Evolutionary conservation across 1,140 invertebrate species (phyloP).

Genomic region (Centruroides sculpturatus): DNA sequence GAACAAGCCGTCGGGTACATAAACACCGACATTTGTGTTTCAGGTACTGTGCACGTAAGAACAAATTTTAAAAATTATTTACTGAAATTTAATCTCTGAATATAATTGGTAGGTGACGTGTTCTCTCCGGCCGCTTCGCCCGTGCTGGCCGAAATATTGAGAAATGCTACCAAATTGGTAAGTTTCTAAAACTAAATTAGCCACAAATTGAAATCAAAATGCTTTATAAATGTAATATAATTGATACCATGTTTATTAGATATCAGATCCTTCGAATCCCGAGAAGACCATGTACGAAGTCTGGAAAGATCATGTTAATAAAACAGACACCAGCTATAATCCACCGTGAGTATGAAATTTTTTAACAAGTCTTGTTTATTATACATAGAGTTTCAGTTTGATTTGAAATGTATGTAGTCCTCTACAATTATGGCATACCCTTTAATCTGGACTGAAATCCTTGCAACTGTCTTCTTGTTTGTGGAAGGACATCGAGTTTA

Average conservation of each 20-base stretch:
- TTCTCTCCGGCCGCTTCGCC: conserved; percentile 28
- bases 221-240: no score
- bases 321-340: not conserved
- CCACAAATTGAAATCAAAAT: no score
- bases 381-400: no score
- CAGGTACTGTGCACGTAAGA: conserved; percentile 1
- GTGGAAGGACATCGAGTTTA: no score
- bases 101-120: conserved; percentile 18
- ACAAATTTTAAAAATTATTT: conserved; percentile 12
- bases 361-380: no score
- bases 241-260: no score
- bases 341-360: conserved; percentile 1
- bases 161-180: conserved; percentile 4
- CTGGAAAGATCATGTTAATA: not conserved
- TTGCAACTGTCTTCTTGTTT: no score
- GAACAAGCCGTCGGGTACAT: conserved; percentile 27
- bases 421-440: no score
- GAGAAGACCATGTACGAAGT: not conserved
- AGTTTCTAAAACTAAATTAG: no score
- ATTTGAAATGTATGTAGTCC: no score
- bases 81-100: conserved; percentile 23
- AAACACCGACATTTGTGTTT: conserved; percentile 25
- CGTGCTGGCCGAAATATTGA: conserved; percentile 8
- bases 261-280: conserved; percentile 3
- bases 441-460: no score